Conservation (phyloP, 2,797 vertebrate genomes). For the Centropyge bicolor region DNA sequence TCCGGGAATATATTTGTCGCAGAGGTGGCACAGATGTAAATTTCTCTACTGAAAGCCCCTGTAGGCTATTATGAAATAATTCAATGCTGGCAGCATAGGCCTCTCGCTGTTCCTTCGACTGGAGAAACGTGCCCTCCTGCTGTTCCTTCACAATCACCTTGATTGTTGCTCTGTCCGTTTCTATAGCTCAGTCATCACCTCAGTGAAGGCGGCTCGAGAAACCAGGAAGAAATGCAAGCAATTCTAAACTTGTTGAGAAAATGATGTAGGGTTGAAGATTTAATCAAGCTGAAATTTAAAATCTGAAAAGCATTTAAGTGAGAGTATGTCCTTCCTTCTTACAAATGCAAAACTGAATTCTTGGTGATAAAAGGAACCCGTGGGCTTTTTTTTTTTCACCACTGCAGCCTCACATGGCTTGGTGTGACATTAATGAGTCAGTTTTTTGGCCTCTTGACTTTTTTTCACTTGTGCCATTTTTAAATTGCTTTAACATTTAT, state of each 20-base stretch:
- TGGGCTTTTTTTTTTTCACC: too few relatives aligned
- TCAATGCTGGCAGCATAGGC: conserved; percentile 5
- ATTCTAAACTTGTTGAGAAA: conserved; percentile 8
- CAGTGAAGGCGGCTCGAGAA: not conserved
- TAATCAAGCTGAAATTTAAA: not conserved
- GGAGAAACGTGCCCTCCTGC: conserved; percentile 23
- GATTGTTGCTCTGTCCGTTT: conserved; percentile 35
- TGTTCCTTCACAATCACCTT: conserved; percentile 34
- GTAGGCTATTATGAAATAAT: conserved; percentile 12
- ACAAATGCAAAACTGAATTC: not conserved
- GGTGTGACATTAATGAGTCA: not conserved
- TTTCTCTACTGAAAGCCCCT: conserved; percentile 18
- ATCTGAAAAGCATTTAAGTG: not conserved
- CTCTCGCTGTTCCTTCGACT: conserved; percentile 21
- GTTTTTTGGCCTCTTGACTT: not conserved
- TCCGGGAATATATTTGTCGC: not conserved
- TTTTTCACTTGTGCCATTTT: not conserved
- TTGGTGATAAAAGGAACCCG: not conserved
- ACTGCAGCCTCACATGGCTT: not conserved
- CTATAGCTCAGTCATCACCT: not conserved
- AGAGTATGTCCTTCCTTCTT: not conserved
- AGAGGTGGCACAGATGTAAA: conserved; percentile 12
- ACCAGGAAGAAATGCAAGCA: conserved; percentile 1
- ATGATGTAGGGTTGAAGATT: conserved; percentile 2
- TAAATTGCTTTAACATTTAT: not conserved